Percentiles rank a stretch among this genome's conserved stretches.
phyloP scores from a whole-genome alignment of 2,888 invertebrate species.

The Copidosoma aretas region DNA sequence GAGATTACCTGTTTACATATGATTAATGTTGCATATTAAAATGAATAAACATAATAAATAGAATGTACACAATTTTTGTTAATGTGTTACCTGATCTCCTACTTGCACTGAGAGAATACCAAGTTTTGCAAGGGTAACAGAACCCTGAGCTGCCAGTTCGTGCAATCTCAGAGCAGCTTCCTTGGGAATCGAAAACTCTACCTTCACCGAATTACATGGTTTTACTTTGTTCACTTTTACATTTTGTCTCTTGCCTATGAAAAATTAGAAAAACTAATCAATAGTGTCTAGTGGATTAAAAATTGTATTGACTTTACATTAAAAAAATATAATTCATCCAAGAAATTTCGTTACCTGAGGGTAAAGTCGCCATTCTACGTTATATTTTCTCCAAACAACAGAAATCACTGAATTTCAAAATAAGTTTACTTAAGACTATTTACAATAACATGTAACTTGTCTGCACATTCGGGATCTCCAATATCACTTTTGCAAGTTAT shows the following conservation, averaged over 20 bases:
- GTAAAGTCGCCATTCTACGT: not conserved
- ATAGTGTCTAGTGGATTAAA: not conserved
- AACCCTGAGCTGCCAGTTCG: constrained; percentile 90
- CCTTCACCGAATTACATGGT: constrained; percentile 98
- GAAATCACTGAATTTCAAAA: no score
- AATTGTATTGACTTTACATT: not conserved
- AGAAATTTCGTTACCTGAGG: no score
- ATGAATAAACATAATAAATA: constrained; percentile 16
- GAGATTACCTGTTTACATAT: constrained; percentile 65
- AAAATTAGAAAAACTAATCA: constrained; percentile 30
- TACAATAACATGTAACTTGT: constrained; percentile 79
- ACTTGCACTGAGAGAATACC: constrained; percentile 96
- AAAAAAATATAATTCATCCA: not conserved
- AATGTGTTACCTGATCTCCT: constrained; percentile 79
- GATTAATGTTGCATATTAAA: constrained; percentile 11
- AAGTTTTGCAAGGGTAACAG: constrained; percentile 85
- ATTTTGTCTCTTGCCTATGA: constrained; percentile 63
- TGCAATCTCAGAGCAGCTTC: constrained; percentile 92
- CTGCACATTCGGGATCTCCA: constrained; percentile 85
- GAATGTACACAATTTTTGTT: no score
- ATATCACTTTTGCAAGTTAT: constrained; percentile 93
- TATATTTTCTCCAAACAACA: constrained; percentile 17
- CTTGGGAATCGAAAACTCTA: constrained; percentile 95
- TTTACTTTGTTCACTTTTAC: constrained; percentile 81
- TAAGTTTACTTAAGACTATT: constrained; percentile 71